Percentiles rank a stretch among this genome's conserved stretches.
Conservation (phyloP, 2,888 invertebrate species). For the Steinernema hermaphroditum region DNA sequence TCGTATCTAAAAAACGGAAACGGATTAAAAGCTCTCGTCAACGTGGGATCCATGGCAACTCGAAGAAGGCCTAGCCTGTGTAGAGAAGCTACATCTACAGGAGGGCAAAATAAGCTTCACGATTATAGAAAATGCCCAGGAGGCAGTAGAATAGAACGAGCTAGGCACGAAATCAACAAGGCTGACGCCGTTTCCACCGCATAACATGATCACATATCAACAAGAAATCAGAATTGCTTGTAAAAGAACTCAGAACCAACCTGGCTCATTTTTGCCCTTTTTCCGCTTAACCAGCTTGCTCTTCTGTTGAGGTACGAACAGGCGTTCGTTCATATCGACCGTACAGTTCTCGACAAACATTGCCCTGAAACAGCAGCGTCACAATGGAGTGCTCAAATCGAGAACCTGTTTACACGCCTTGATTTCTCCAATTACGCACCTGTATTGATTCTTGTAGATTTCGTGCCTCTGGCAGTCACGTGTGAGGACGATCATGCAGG, state of each 20-base stretch:
- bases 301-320: slow-evolving; percentile 55
- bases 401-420: not conserved
- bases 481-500: slow-evolving; percentile 72
- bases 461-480: slow-evolving; percentile 73
- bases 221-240: not conserved
- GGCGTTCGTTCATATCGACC: slow-evolving; percentile 66
- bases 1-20: not conserved
- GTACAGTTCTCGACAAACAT: slow-evolving; percentile 73
- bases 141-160: no score
- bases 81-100: no score
- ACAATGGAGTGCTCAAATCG: not conserved
- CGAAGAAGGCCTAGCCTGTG: no score
- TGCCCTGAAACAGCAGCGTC: slow-evolving; percentile 67
- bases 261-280: slow-evolving; percentile 52
- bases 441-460: slow-evolving; percentile 71
- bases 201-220: no score
- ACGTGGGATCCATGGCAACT: not conserved
- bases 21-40: no score
- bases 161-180: no score
- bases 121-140: no score
- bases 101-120: no score
- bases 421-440: slow-evolving; percentile 36
- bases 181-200: no score
- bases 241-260: no score
- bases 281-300: slow-evolving; percentile 33